Conservation (phyloP, 2,797 vertebrate genomes). For the Carapus acus region DNA sequence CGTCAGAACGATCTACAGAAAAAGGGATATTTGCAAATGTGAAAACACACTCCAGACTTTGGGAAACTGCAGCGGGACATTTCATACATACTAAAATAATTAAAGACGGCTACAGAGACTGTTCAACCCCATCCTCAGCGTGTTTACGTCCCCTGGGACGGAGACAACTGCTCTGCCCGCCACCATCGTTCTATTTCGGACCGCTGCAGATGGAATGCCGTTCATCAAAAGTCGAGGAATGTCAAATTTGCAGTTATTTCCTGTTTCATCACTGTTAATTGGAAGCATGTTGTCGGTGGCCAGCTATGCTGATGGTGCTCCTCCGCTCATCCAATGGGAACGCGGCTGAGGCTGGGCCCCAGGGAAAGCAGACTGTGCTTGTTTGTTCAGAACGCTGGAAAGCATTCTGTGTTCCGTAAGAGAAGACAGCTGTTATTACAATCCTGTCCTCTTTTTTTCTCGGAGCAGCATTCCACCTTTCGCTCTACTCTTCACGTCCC, state of each 20-base stretch:
- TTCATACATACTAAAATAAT: too few species aligned
- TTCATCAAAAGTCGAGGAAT: slow-evolving; percentile 59
- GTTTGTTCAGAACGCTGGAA: slow-evolving; percentile 74
- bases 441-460: slow-evolving; percentile 59
- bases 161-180: slow-evolving; percentile 19
- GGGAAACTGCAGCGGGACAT: slow-evolving; percentile 4
- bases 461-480: slow-evolving; percentile 60
- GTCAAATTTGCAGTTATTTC: slow-evolving; percentile 71
- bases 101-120: too few species aligned
- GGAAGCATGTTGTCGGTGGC: slow-evolving; percentile 68
- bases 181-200: slow-evolving; percentile 22
- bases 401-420: slow-evolving; percentile 71
- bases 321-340: slow-evolving; percentile 59
- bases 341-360: slow-evolving; percentile 57
- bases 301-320: slow-evolving; percentile 53
- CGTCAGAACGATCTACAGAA: slow-evolving; percentile 58
- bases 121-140: too few species aligned
- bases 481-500: slow-evolving; percentile 55
- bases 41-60: slow-evolving; percentile 1
- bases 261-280: slow-evolving; percentile 78
- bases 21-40: slow-evolving; percentile 8
- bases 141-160: too few species aligned
- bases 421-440: slow-evolving; percentile 76
- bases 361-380: slow-evolving; percentile 63
- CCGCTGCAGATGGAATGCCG: slow-evolving; percentile 37